Percentiles rank a stretch among this genome's conserved stretches.
Conservation (phyloP, 2,888 invertebrate genomes). For the Stenichneumon culpator region DNA sequence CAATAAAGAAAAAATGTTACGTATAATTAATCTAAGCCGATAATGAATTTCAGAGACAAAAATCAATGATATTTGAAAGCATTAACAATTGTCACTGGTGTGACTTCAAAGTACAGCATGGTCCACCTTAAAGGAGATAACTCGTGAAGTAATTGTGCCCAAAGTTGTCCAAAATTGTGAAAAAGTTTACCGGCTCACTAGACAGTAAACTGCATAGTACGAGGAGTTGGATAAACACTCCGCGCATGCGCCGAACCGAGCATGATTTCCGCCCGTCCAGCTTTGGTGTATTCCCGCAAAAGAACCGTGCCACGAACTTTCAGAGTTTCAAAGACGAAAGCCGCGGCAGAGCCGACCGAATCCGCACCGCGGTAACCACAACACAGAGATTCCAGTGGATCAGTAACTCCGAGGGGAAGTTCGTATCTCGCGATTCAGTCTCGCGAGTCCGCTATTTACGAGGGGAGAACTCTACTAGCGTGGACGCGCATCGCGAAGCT, state of each 20-base stretch:
- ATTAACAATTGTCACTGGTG: too few species aligned
- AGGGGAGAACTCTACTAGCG: slow-evolving; percentile 5
- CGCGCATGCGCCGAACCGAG: background rate
- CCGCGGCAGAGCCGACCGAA: background rate
- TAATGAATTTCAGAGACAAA: too few species aligned
- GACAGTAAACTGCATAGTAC: slow-evolving; percentile 25
- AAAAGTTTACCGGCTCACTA: background rate
- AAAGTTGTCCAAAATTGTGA: background rate
- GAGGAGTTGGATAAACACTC: slow-evolving; percentile 26
- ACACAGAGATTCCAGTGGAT: slow-evolving; percentile 30
- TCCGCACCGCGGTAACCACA: background rate
- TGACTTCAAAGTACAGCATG: too few species aligned
- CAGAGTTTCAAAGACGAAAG: background rate
- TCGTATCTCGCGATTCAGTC: slow-evolving; percentile 48
- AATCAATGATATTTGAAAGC: too few species aligned
- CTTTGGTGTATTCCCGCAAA: background rate
- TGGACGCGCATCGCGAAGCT: background rate
- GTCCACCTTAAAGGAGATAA: too few species aligned
- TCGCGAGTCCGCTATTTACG: slow-evolving; percentile 56
- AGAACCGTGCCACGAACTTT: background rate
- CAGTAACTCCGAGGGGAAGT: slow-evolving; percentile 15
- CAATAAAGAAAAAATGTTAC: too few species aligned
- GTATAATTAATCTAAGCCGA: too few species aligned
- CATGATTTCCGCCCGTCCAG: slow-evolving; percentile 30
- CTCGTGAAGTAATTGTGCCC: too few species aligned